A percentile compares a stretch with the other conserved stretches of the same genome.
Conservation (phyloP, 2,888 invertebrate genomes). For the Mantis religiosa region DNA sequence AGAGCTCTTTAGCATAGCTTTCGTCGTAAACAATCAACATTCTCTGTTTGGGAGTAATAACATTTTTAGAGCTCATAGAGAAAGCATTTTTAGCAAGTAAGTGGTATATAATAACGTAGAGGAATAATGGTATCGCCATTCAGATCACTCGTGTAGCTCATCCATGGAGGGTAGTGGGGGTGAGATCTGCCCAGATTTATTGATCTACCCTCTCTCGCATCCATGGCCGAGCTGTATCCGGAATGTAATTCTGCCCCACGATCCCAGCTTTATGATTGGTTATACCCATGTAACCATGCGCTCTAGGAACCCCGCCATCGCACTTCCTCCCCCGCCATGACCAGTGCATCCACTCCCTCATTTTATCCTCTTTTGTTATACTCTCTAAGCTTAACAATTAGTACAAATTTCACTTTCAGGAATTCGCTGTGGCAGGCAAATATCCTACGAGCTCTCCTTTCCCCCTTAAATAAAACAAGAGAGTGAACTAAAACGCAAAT, state of each 20-base stretch:
- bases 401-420: not conserved
- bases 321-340: not conserved
- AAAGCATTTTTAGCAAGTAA: too few relatives aligned
- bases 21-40: too few relatives aligned
- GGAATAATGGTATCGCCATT: not conserved
- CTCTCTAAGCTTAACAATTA: not conserved
- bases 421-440: not conserved
- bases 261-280: conserved; percentile 7
- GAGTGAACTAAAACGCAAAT: too few relatives aligned
- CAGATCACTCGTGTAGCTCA: not conserved
- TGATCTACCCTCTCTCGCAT: not conserved
- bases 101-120: not conserved
- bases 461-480: too few relatives aligned
- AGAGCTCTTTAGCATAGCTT: too few relatives aligned
- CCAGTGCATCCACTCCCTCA: not conserved
- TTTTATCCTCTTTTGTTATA: not conserved
- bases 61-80: too few relatives aligned
- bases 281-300: conserved; percentile 12
- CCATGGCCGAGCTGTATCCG: not conserved
- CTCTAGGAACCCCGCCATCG: not conserved
- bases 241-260: not conserved
- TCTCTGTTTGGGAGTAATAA: too few relatives aligned
- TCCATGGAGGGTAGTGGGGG: not conserved
- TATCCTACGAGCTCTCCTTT: too few relatives aligned
- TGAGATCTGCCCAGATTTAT: conserved; percentile 10